phyloP scores from a whole-genome alignment of 2,113 vertebrate species.

The Psammodynastes pulverulentus region DNA sequence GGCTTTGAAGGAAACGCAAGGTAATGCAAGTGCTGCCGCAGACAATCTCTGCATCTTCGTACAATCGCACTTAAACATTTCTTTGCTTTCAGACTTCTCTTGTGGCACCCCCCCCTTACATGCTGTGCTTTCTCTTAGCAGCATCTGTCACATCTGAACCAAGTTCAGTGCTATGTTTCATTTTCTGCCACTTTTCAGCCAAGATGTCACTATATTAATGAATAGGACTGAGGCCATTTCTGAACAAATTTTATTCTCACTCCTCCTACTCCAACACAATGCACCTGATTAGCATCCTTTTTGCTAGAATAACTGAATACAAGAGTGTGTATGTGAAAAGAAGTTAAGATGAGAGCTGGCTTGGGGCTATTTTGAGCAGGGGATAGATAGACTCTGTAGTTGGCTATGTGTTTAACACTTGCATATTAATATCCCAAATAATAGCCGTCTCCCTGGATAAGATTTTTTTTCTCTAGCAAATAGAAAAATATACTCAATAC shows the following conservation, averaged over 20 bases:
- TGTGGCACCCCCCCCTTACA: constrained; percentile 59
- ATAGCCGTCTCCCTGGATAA: constrained; percentile 32
- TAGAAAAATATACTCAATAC: constrained; percentile 47
- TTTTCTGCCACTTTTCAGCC: constrained; percentile 68
- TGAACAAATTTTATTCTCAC: constrained; percentile 70
- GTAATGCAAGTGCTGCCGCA: constrained; percentile 53
- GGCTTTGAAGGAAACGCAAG: constrained; percentile 52
- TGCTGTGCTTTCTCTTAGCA: constrained; percentile 60
- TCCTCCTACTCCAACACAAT: constrained; percentile 68
- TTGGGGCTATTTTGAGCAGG: constrained; percentile 59
- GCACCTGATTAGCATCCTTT: constrained; percentile 76
- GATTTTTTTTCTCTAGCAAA: constrained; percentile 36
- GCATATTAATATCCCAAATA: constrained; percentile 45
- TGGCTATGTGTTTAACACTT: constrained; percentile 43
- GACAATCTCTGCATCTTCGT: constrained; percentile 48
- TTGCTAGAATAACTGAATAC: constrained; percentile 73
- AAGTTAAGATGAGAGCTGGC: constrained; percentile 63
- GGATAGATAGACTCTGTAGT: constrained; percentile 58
- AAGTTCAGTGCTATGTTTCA: constrained; percentile 71
- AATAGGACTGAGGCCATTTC: constrained; percentile 76
- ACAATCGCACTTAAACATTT: constrained; percentile 49
- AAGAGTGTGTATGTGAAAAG: constrained; percentile 68
- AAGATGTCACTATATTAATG: constrained; percentile 76
- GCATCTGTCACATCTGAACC: constrained; percentile 65
- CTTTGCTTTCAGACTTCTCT: constrained; percentile 63